Evolutionary conservation across 2,113 vertebrate genomes (phyloP).

Genomic region (Podocnemis expansa): DNA sequence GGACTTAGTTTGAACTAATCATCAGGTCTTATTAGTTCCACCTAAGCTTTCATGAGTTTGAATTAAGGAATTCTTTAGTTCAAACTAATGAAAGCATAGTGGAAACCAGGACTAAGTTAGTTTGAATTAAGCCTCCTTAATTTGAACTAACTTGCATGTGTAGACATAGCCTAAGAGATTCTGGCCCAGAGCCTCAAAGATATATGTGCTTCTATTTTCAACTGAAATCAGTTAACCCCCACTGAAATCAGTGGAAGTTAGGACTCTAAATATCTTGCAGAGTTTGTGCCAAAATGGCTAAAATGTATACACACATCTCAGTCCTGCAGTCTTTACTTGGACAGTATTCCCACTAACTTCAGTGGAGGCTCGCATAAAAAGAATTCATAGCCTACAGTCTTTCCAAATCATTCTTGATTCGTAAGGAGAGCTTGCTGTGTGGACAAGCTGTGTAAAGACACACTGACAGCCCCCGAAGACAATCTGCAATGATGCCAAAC

Average conservation of each 20-base stretch:
- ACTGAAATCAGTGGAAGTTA: too few relatives aligned
- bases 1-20: too few relatives aligned
- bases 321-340: background rate
- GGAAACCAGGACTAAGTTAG: too few relatives aligned
- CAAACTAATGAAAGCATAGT: too few relatives aligned
- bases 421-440: background rate
- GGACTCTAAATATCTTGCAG: background rate
- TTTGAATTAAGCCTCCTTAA: too few relatives aligned
- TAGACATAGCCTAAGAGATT: too few relatives aligned
- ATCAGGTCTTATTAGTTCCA: too few relatives aligned
- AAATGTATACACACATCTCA: background rate
- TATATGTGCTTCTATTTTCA: background rate
- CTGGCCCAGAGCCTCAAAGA: background rate
- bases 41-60: too few relatives aligned
- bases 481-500: background rate
- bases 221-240: too few relatives aligned
- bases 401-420: background rate
- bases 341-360: background rate
- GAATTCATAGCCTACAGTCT: background rate
- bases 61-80: too few relatives aligned
- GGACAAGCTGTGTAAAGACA: background rate
- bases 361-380: background rate
- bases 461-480: background rate
- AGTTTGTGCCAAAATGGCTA: background rate
- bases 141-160: too few relatives aligned